Conservation (phyloP, 2,888 invertebrate species). For the Aleiodes alternator region DNA sequence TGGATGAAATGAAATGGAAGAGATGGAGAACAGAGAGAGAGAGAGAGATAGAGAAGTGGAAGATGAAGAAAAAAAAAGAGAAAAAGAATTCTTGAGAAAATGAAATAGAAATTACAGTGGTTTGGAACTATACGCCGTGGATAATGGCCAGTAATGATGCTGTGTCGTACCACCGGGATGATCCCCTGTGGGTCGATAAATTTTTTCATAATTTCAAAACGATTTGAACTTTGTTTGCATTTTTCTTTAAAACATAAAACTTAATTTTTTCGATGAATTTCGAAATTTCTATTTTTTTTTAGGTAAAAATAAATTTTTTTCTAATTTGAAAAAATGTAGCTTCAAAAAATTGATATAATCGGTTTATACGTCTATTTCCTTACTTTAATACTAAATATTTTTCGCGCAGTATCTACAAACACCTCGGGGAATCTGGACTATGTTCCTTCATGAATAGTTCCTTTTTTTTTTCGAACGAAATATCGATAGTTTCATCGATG, state of each 20-base stretch:
- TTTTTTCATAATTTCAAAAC: constrained; percentile 36
- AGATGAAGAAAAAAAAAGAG: constrained; percentile 41
- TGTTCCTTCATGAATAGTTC: no score
- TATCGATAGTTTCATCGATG: constrained; percentile 41
- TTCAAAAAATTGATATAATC: no score
- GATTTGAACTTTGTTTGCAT: constrained; percentile 52
- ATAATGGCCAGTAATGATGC: constrained; percentile 66
- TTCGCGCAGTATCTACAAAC: no score
- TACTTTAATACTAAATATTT: no score
- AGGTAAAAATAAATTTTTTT: no score
- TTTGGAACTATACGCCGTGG: constrained; percentile 59
- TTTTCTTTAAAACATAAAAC: neutral
- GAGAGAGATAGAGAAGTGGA: constrained; percentile 31
- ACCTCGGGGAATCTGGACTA: no score
- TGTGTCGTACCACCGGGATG: constrained; percentile 53
- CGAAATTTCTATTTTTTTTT: no score
- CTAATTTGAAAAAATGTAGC: no score
- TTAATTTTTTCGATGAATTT: no score
- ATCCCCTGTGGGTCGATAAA: constrained; percentile 20
- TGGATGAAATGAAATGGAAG: constrained; percentile 35
- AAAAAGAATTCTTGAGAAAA: constrained; percentile 59
- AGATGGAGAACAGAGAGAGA: constrained; percentile 8
- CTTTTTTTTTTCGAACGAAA: neutral
- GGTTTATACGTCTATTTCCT: no score
- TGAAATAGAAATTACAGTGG: constrained; percentile 71